Base-by-base conservation (phyloP, 2,797 vertebrate genomes). In the Percopsis omiscomaycus region DNA sequence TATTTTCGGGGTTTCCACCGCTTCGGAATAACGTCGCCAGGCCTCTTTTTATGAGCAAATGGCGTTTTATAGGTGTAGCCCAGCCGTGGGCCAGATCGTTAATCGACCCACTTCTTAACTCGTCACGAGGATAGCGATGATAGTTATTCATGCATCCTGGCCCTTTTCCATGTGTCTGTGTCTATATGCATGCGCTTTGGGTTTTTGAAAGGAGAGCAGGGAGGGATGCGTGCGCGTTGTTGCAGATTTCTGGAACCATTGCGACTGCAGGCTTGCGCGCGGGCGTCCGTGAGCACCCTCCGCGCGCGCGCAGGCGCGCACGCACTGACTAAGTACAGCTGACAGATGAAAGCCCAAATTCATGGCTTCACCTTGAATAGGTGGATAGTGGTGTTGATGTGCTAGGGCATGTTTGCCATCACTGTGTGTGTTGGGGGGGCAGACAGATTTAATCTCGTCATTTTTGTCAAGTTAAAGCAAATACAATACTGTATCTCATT, bases 211-310 rank as follows among this genome's bases (percentile, higher is more conserved):
- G 66, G 53, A 53, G 75, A 80, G 74, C 77, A 70, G 69, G 55
- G 68, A 37, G 32, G 32, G 71, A 76, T 81, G 61, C 61, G 15
- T 68, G 71, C 5, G 75, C 60, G 55, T 58, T 71, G 79, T 65
- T 78, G 75, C 75, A 84, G 58, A 70, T 57, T 73, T 74, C 74
- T 84, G 78, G 77, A 77, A 82, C 71, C 61, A 27, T 3, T 77
- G 63, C 79, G 64, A 71, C 71, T 84, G 85, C 81, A 82, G 84
- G 79, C 82, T 77, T 83, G 73, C 67, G 70, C 59, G 71, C 65
- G 60, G 65, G 50, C 53, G 55, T 29, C 6, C 2, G 15, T 29
- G 4, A 16, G n/a, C 12, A 4, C 1, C 1, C 5, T 15, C 13
- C 6, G 47, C 16, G 64, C 37, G 55, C 37, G 62, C 22, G 64